Evolutionary conservation across 1,140 invertebrate genomes (phyloP).

Genomic region (Aphelinus atriplicis): DNA sequence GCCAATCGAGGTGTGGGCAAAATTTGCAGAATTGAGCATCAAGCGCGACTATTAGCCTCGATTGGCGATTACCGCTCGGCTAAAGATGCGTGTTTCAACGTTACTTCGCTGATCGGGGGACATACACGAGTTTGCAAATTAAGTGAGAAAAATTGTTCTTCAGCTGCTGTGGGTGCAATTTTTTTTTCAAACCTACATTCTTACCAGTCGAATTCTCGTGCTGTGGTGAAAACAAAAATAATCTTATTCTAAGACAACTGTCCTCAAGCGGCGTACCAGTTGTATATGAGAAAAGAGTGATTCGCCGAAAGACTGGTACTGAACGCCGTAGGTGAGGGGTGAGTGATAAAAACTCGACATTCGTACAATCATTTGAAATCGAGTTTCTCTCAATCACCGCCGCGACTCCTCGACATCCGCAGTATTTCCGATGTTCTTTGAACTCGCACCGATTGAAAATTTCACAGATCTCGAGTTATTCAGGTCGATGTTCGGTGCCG

Average conservation of each 20-base stretch:
- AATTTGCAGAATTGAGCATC: slow-evolving; percentile 31
- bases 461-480: slow-evolving; percentile 9
- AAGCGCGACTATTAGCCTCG: slow-evolving; percentile 23
- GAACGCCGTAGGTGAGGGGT: too few species aligned
- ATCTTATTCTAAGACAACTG: too few species aligned
- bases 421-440: slow-evolving; percentile 18
- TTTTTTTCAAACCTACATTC: too few species aligned
- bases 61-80: neutral
- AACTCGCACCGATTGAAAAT: slow-evolving; percentile 12
- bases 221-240: too few species aligned
- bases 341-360: neutral
- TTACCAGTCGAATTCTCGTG: too few species aligned
- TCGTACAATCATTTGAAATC: neutral
- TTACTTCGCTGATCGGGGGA: too few species aligned
- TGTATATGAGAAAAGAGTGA: neutral
- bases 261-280: too few species aligned
- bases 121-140: too few species aligned
- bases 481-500: slow-evolving; percentile 1
- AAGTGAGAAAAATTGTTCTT: too few species aligned
- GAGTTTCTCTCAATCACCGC: neutral
- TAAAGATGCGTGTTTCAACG: too few species aligned
- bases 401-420: slow-evolving; percentile 7
- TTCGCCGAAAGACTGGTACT: neutral
- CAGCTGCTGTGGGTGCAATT: too few species aligned
- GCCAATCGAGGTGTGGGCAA: neutral